phyloP scores from a whole-genome alignment of 2,113 vertebrate genomes.

The Lanius collurio region DNA sequence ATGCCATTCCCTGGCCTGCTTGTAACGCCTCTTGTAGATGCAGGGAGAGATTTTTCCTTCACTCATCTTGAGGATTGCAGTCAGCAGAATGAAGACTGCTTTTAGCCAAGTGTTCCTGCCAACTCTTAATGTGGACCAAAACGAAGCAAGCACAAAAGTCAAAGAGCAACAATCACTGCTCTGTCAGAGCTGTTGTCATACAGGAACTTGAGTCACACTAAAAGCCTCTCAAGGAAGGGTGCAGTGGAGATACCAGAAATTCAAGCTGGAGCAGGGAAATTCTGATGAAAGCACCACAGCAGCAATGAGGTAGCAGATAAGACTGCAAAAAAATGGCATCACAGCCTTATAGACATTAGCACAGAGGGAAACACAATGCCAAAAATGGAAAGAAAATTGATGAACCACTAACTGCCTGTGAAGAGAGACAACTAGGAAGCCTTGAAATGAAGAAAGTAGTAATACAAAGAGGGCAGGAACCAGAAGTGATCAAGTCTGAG shows the following conservation, averaged over 20 bases:
- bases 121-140: background rate
- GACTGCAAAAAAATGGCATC: background rate
- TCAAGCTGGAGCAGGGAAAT: background rate
- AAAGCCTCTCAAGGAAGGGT: background rate
- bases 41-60: background rate
- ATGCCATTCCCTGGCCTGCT: background rate
- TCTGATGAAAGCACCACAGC: background rate
- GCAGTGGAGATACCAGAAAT: background rate
- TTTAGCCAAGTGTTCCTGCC: background rate
- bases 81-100: background rate
- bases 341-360: background rate
- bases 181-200: background rate
- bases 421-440: background rate
- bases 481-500: background rate
- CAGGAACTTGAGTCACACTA: constrained; percentile 27
- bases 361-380: background rate
- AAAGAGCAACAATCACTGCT: background rate
- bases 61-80: background rate
- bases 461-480: background rate
- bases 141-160: background rate
- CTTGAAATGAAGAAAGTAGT: background rate
- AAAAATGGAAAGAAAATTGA: background rate
- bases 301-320: background rate
- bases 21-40: background rate
- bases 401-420: background rate